Evolutionary conservation across 2,888 invertebrate species (phyloP).

Genomic region (Phaonia tiefii): DNA sequence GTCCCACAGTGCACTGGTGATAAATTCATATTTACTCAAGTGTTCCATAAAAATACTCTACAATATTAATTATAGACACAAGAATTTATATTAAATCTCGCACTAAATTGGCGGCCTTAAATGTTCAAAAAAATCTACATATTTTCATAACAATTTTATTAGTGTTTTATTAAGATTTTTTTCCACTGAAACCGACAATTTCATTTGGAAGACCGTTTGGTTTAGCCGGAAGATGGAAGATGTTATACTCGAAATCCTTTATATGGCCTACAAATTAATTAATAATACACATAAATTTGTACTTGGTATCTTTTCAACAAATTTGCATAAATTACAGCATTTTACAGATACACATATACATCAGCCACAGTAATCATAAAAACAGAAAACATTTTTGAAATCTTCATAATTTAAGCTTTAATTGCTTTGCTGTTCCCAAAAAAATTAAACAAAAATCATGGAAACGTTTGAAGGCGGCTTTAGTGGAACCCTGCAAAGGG

Average conservation of each 20-base stretch:
- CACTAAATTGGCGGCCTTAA: background rate
- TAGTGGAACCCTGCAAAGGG: background rate
- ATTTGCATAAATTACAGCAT: slow-evolving; percentile 33
- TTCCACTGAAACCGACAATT: slow-evolving; percentile 20
- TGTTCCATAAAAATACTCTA: background rate
- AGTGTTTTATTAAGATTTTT: slow-evolving; percentile 3
- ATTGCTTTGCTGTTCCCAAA: slow-evolving; percentile 22
- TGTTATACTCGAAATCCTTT: background rate
- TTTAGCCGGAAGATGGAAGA: background rate
- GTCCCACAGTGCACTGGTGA: too few relatives aligned
- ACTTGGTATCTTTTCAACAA: slow-evolving; percentile 18
- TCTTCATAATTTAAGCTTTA: slow-evolving; percentile 49
- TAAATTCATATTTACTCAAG: background rate
- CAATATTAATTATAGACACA: background rate
- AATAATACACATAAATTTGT: slow-evolving; percentile 49
- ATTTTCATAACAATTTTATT: slow-evolving; percentile 21
- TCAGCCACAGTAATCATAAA: background rate
- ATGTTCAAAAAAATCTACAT: background rate
- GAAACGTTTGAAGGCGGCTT: background rate
- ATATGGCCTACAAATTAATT: slow-evolving; percentile 49
- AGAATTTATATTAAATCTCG: background rate
- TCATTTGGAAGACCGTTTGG: slow-evolving; percentile 5
- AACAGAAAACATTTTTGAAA: slow-evolving; percentile 48
- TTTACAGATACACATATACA: background rate
- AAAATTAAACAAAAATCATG: background rate